Evolutionary conservation across 2,888 invertebrate species (phyloP).

Genomic region (Tolmerus cingulatus): DNA sequence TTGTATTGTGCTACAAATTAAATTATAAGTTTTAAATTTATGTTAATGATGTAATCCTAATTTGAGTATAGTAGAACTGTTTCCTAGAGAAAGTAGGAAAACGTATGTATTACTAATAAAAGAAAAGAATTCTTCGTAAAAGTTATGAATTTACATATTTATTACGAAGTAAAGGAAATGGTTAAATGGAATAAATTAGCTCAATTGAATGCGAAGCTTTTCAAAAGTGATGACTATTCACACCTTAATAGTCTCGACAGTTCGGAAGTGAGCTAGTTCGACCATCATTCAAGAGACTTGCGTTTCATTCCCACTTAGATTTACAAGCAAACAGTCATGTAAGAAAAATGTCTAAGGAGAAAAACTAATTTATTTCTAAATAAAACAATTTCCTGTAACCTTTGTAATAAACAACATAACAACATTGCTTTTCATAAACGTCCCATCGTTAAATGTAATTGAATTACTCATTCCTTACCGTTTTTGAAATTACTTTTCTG

Average conservation of each 20-base stretch:
- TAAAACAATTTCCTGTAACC: too few species aligned
- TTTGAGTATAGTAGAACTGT: neutral
- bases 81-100: neutral
- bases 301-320: too few species aligned
- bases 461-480: too few species aligned
- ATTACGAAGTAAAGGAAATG: neutral
- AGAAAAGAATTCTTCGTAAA: neutral
- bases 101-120: neutral
- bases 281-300: too few species aligned
- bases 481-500: too few species aligned
- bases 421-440: neutral
- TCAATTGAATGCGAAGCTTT: neutral
- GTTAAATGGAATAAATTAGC: neutral
- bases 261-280: too few species aligned
- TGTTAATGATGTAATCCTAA: neutral
- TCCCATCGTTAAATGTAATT: too few species aligned
- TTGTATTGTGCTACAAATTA: neutral
- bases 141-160: neutral
- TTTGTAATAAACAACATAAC: neutral
- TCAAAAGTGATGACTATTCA: neutral
- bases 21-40: neutral
- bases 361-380: too few species aligned
- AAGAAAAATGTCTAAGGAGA: too few species aligned
- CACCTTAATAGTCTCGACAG: neutral
- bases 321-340: too few species aligned